Conservation (phyloP, 2,888 invertebrate species). For the Malthinus seriepunctatus region DNA sequence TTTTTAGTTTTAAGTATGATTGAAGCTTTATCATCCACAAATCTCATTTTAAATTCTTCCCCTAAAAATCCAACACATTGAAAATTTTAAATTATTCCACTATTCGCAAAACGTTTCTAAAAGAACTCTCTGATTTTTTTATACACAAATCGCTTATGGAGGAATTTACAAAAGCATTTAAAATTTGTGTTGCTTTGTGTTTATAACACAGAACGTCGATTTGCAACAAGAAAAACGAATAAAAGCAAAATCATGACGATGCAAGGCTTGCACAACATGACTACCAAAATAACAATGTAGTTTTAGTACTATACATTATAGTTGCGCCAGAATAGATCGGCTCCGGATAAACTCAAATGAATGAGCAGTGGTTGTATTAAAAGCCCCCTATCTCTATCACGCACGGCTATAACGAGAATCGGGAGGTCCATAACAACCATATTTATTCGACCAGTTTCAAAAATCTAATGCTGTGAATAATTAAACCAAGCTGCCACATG, state of each 20-base stretch:
- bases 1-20: too few species aligned
- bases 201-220: not conserved
- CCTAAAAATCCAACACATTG: too few species aligned
- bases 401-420: conserved; percentile 23
- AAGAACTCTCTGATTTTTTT: too few species aligned
- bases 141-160: not conserved
- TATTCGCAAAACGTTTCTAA: too few species aligned
- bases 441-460: conserved; percentile 18
- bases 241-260: conserved; percentile 21
- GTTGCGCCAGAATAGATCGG: conserved; percentile 24
- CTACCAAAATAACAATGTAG: conserved; percentile 25
- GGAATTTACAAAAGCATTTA: conserved; percentile 7
- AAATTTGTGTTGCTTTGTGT: conserved; percentile 9
- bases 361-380: conserved; percentile 22
- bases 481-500: conserved; percentile 6
- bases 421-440: conserved; percentile 21
- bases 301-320: conserved; percentile 8
- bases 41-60: too few species aligned
- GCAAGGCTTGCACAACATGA: conserved; percentile 19
- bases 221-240: conserved; percentile 1
- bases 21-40: too few species aligned
- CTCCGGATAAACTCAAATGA: conserved; percentile 22
- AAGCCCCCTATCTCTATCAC: conserved; percentile 21
- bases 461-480: conserved; percentile 27
- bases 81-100: too few species aligned